Base-by-base conservation (phyloP, 1,140 invertebrate genomes). In the Cotesia typhae region DNA sequence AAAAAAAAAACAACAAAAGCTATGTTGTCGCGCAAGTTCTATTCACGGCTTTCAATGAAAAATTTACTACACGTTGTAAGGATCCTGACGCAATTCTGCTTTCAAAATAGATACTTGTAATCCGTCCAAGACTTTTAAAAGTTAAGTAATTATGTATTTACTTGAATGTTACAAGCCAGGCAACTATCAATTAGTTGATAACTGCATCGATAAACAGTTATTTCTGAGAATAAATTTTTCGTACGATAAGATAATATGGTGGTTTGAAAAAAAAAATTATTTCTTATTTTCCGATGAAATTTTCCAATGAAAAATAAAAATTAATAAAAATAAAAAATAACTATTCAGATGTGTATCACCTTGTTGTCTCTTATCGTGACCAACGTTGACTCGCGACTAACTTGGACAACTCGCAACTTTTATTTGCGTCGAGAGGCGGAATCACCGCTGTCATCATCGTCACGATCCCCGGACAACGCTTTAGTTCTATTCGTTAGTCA, bases 31-130 rank as follows among this genome's bases (percentile, higher is more conserved):
- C 61, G 47, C 3, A 51, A 47, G 53, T 76, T 79, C 78, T 82
- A 82, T 80, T 82, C 78, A 68, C 67, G 77, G 75, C 76, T 72
- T 72, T 79, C 75, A 80, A 80, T 80, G 78, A 78, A 74, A 76
- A 47, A 72, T 75, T 70, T 74, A 73, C 28, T 61, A 28, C 28
- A 17, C 38, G 28, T 28, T 37, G 10, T 65, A 65, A 9, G 36
- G 12, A 38, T 74, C 75, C 78, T 77, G 75, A 76, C 74, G 75
- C 75, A 78, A 76, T 75, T 73, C 57, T 59, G 67, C 65, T 76
- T 77, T 47, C 77, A 80, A 82, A 80, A 81, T 81, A 82, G 77
- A 14, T 37, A 60, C 67, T 36, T 68, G 20, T n/a, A 38, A 9
- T 47, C 10, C 41, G 41, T 10, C 41, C 41, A 47, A 47, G 41